phyloP scores from a whole-genome alignment of 2,113 vertebrate species.

The Nesospiza acunhae region DNA sequence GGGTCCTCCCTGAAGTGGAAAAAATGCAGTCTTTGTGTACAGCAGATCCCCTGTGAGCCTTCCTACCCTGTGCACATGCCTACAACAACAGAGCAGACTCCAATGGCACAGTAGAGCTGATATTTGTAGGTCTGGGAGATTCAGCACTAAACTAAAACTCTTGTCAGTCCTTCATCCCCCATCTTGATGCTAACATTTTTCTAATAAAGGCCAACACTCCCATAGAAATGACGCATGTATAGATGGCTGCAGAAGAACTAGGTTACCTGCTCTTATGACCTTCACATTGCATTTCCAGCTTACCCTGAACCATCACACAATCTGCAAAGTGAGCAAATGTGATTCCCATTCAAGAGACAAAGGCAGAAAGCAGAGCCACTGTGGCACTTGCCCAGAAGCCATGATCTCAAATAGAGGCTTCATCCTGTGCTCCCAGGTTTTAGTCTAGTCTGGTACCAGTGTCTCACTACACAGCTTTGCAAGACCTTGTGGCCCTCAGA shows the following conservation, averaged over 20 bases:
- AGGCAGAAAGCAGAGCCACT: background rate
- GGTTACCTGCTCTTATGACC: background rate
- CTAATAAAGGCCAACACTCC: background rate
- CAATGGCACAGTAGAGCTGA: background rate
- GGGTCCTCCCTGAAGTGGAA: background rate
- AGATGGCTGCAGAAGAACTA: background rate
- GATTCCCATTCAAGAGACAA: background rate
- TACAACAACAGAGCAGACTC: background rate
- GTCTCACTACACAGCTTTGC: background rate
- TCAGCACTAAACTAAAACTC: background rate
- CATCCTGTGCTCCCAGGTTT: background rate
- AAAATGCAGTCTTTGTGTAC: background rate
- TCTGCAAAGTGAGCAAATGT: background rate
- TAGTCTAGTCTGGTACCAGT: background rate
- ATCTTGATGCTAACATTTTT: background rate
- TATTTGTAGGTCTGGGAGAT: background rate
- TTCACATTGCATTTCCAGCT: background rate
- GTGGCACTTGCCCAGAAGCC: background rate
- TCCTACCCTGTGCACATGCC: background rate
- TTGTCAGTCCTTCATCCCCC: accelerated
- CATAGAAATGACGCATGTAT: accelerated
- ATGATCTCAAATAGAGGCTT: background rate
- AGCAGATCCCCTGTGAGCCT: background rate
- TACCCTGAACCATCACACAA: background rate
- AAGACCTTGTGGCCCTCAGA: background rate